A percentile compares a stretch with the other conserved stretches of the same genome.
Conservation (phyloP, 2,113 vertebrate genomes). For the Epinephelus lanceolatus region DNA sequence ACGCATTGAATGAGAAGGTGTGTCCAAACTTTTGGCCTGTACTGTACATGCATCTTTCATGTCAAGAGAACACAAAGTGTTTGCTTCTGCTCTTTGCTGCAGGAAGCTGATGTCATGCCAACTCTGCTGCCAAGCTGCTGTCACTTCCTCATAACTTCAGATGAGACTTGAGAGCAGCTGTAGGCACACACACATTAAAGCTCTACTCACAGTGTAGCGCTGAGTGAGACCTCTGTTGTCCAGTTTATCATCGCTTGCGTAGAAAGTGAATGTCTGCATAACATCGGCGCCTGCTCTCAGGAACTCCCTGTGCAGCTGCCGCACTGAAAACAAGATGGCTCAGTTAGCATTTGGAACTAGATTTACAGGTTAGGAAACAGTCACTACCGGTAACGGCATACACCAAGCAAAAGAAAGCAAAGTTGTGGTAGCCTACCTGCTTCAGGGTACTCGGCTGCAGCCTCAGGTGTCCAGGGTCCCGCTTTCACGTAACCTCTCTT, state of each 20-base stretch:
- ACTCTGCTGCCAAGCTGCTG: conserved; percentile 5
- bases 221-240: conserved; percentile 95
- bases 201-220: conserved; percentile 89
- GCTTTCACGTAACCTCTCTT: conserved; percentile 98
- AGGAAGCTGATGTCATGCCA: not conserved
- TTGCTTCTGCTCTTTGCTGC: not conserved
- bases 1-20: no score
- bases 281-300: conserved; percentile 93
- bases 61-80: not conserved
- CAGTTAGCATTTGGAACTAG: not conserved
- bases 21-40: no score
- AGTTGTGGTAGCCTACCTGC: conserved; percentile 83
- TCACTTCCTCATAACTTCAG: not conserved
- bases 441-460: conserved; percentile 93
- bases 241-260: conserved; percentile 97
- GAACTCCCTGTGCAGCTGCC: conserved; percentile 97
- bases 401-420: not conserved
- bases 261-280: conserved; percentile 98
- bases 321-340: conserved; percentile 81
- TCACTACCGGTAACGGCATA: not conserved
- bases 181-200: not conserved
- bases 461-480: conserved; percentile 98
- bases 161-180: conserved; percentile 52
- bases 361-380: not conserved
- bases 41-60: not conserved